A percentile compares a stretch with the other conserved stretches of the same genome.
Conservation (phyloP, 2,888 invertebrate genomes). For the Archips xylosteana region DNA sequence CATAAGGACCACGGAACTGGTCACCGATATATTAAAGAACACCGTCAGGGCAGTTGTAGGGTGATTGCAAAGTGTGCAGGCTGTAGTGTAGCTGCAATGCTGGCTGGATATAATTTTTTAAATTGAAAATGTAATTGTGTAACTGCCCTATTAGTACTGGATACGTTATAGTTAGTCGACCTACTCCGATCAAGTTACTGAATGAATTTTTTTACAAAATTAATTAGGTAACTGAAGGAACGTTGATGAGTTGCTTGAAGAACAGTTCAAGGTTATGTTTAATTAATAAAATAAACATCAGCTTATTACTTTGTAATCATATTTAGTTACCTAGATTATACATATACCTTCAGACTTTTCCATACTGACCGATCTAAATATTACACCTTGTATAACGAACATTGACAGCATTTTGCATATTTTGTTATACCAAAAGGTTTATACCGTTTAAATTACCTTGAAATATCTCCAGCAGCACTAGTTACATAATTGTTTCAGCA, state of each 20-base stretch:
- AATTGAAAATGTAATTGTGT: background rate
- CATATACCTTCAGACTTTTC: too few species aligned
- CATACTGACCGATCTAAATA: too few species aligned
- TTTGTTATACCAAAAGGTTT: background rate
- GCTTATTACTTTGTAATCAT: too few species aligned
- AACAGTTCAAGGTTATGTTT: too few species aligned
- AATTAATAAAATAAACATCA: too few species aligned
- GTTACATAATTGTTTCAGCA: slow-evolving; percentile 3
- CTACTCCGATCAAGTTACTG: too few species aligned
- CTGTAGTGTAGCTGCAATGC: background rate
- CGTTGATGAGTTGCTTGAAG: too few species aligned
- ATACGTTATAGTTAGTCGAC: too few species aligned
- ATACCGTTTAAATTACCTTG: background rate
- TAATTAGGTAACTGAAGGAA: too few species aligned
- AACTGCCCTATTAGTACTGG: background rate
- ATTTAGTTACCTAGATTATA: too few species aligned
- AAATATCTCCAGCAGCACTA: background rate
- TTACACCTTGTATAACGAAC: too few species aligned
- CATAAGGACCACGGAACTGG: slow-evolving; percentile 78
- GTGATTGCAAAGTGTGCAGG: slow-evolving; percentile 43
- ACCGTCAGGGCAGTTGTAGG: slow-evolving; percentile 80
- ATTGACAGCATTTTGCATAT: background rate
- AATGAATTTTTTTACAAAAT: too few species aligned
- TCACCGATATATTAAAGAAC: slow-evolving; percentile 76
- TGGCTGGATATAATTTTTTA: background rate